These are phyloP conservation scores for Aspidiotus rigidus DNA, from an alignment of 2,888 invertebrate genomes.

Conservation along the genomic window DNA sequence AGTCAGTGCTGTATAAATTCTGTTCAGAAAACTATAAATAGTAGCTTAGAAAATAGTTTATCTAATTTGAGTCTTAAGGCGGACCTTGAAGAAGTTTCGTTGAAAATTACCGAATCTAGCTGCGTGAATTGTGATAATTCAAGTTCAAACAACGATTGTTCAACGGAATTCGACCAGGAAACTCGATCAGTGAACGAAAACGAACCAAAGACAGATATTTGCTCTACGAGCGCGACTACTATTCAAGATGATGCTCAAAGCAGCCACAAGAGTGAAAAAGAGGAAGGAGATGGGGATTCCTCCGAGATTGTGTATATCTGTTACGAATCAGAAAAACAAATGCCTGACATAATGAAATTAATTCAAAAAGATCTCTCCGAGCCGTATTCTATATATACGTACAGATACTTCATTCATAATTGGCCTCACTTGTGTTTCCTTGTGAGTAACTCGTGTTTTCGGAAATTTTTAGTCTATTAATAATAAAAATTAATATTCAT, in stretches of 20 bases:
- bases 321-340: constrained; percentile 92
- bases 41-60: constrained; percentile 7
- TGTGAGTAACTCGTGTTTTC: constrained; percentile 49
- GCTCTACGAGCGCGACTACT: neutral
- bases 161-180: neutral
- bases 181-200: neutral
- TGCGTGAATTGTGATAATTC: constrained; percentile 9
- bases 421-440: constrained; percentile 99
- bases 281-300: neutral
- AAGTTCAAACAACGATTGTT: neutral
- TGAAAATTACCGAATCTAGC: neutral
- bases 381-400: constrained; percentile 99
- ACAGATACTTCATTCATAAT: constrained; percentile 99
- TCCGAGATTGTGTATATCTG: constrained; percentile 50
- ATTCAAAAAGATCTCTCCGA: constrained; percentile 98
- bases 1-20: constrained; percentile 20
- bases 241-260: neutral
- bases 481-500: neutral
- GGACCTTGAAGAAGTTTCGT: neutral
- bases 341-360: constrained; percentile 97
- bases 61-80: constrained; percentile 7
- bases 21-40: constrained; percentile 3
- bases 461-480: neutral
- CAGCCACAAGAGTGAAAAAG: neutral
- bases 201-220: neutral